Evolutionary conservation across 2,888 invertebrate genomes (phyloP).

Genomic region (Bombylius discolor): DNA sequence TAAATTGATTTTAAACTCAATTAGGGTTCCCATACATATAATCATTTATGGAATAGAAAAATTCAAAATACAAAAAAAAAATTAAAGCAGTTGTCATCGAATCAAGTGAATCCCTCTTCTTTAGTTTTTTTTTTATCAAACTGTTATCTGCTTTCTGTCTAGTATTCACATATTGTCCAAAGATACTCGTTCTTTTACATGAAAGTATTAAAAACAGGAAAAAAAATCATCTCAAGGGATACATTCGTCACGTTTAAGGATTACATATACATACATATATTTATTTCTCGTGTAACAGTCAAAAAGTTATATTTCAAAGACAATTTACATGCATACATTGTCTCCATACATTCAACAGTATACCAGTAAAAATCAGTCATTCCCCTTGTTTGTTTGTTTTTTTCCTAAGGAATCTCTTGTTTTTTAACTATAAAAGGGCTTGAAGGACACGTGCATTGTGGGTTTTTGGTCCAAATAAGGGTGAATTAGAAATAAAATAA

Average conservation of each 20-base stretch:
- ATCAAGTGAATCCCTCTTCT: neutral
- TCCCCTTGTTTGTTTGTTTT: neutral
- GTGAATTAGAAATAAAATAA: too few relatives aligned
- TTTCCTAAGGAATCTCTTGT: neutral
- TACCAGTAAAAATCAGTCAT: neutral
- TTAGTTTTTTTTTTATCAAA: too few relatives aligned
- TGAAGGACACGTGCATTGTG: too few relatives aligned
- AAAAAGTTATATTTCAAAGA: constrained; percentile 10
- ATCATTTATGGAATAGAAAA: neutral
- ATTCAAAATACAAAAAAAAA: neutral
- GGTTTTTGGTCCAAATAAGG: too few relatives aligned
- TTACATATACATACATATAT: constrained; percentile 1
- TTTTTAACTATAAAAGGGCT: too few relatives aligned
- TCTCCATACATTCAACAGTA: neutral
- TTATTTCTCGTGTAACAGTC: constrained; percentile 1
- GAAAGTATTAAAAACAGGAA: too few relatives aligned
- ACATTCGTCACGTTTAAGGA: constrained; percentile 32
- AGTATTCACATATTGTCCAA: too few relatives aligned
- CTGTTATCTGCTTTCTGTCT: neutral
- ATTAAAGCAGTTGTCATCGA: neutral
- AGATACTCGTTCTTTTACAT: too few relatives aligned
- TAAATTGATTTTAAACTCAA: constrained; percentile 39
- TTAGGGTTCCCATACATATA: constrained; percentile 20
- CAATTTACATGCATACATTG: neutral
- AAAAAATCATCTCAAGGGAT: constrained; percentile 26